Percentiles rank a stretch among this genome's conserved stretches.
These are phyloP conservation scores for Alcis repandata DNA, from an alignment of 2,888 invertebrate genomes.

Conservation along the genomic window DNA sequence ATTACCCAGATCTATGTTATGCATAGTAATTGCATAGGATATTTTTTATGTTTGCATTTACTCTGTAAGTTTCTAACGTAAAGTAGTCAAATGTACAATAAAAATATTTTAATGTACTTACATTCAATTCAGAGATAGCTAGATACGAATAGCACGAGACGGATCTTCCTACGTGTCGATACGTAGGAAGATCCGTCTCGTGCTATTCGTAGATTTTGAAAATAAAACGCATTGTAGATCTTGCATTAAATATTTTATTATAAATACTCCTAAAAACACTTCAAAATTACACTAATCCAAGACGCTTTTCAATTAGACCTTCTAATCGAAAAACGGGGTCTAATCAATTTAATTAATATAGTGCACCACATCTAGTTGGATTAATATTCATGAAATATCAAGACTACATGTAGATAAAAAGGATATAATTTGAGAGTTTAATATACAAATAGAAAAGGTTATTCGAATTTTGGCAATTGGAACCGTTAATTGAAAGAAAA, in stretches of 20 bases:
- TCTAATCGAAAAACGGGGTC: slow-evolving; percentile 37
- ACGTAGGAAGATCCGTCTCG: too few species aligned
- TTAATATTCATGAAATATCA: slow-evolving; percentile 45
- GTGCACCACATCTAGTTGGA: slow-evolving; percentile 67
- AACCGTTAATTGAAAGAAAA: slow-evolving; percentile 60
- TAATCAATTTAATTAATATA: slow-evolving; percentile 49
- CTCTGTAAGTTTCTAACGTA: too few species aligned
- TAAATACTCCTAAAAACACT: slow-evolving; percentile 66
- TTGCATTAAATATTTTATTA: slow-evolving; percentile 75
- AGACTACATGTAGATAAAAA: slow-evolving; percentile 29
- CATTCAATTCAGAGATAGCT: too few species aligned
- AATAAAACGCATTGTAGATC: slow-evolving; percentile 58
- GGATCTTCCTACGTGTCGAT: too few species aligned
- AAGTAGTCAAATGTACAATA: too few species aligned
- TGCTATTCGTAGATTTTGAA: too few species aligned
- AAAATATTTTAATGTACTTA: too few species aligned
- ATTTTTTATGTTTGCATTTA: too few species aligned
- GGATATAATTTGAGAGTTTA: slow-evolving; percentile 47
- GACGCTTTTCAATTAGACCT: slow-evolving; percentile 28
- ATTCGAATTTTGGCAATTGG: slow-evolving; percentile 61
- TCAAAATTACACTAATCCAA: slow-evolving; percentile 41
- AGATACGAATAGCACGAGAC: too few species aligned
- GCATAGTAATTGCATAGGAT: too few species aligned
- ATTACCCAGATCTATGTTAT: too few species aligned
- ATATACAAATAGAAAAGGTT: slow-evolving; percentile 56